Percentiles rank a stretch among this genome's conserved stretches.
Conservation (phyloP, 2,797 vertebrate species). For the Channa striata region DNA sequence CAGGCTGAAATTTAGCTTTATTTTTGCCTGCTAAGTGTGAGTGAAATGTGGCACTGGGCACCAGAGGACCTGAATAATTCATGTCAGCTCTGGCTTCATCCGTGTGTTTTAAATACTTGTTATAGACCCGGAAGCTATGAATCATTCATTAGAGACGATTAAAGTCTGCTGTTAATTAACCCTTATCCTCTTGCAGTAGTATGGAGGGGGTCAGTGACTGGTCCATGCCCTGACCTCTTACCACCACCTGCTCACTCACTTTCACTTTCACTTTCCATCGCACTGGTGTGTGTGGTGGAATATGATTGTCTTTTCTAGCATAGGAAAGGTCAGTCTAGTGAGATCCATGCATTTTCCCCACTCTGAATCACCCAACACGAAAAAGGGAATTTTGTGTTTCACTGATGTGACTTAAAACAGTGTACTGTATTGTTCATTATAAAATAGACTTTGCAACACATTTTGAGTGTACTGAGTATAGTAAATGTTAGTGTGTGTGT, state of each 20-base stretch:
- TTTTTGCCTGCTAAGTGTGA: constrained; percentile 45
- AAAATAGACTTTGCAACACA: constrained; percentile 39
- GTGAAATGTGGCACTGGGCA: constrained; percentile 55
- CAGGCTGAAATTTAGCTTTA: constrained; percentile 41
- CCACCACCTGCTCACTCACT: constrained; percentile 69
- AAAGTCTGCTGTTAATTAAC: constrained; percentile 84
- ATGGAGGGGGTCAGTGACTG: constrained; percentile 65
- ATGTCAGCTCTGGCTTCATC: constrained; percentile 63
- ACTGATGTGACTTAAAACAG: constrained; percentile 17
- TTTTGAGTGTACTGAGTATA: constrained; percentile 58
- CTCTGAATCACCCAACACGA: constrained; percentile 9
- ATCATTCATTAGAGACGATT: constrained; percentile 84
- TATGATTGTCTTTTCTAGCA: constrained; percentile 26
- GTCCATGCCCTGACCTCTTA: constrained; percentile 62
- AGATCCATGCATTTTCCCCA: constrained; percentile 16
- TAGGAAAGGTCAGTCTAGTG: constrained; percentile 15
- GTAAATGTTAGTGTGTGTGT: constrained; percentile 57
- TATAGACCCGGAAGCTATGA: constrained; percentile 76
- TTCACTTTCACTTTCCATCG: constrained; percentile 28
- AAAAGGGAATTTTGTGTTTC: constrained; percentile 1
- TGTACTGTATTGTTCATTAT: constrained; percentile 31
- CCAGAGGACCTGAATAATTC: constrained; percentile 77
- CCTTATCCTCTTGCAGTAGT: constrained; percentile 71
- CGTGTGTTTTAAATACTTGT: constrained; percentile 78
- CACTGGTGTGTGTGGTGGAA: neutral